phyloP scores from a whole-genome alignment of 1,140 invertebrate species.

The Chrysoperla carnea region DNA sequence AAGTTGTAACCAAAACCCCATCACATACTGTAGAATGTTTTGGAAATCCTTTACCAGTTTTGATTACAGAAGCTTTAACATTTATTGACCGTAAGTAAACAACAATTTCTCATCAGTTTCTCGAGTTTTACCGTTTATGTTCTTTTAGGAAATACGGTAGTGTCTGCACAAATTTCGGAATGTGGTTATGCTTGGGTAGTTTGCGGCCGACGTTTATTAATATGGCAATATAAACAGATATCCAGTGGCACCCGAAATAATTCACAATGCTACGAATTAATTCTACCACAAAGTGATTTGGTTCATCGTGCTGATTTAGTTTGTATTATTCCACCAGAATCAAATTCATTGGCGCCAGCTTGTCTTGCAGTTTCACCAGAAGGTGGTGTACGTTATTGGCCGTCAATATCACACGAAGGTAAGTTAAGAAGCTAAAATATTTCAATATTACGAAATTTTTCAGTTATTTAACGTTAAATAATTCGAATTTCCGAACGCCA shows the following conservation, averaged over 20 bases:
- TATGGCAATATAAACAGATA: constrained; percentile 65
- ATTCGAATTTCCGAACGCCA: no score
- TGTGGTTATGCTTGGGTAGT: constrained; percentile 61
- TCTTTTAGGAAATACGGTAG: constrained; percentile 31
- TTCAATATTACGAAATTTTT: constrained; percentile 47
- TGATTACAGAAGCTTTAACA: constrained; percentile 75
- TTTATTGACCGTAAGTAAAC: constrained; percentile 48
- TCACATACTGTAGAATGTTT: constrained; percentile 51
- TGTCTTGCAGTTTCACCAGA: constrained; percentile 88
- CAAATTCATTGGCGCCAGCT: constrained; percentile 38
- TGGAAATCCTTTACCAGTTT: constrained; percentile 62
- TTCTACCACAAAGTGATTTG: constrained; percentile 77
- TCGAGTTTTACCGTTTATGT: constrained; percentile 9
- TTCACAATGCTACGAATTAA: constrained; percentile 59
- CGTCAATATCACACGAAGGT: constrained; percentile 72
- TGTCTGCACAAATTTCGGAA: constrained; percentile 29
- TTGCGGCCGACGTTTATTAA: constrained; percentile 60
- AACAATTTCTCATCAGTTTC: constrained; percentile 1
- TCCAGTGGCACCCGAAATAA: constrained; percentile 21
- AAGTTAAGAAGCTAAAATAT: constrained; percentile 67
- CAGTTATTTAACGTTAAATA: no score
- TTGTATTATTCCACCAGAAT: constrained; percentile 47
- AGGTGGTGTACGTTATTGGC: constrained; percentile 82
- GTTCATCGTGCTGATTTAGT: constrained; percentile 82
- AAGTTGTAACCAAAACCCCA: constrained; percentile 49